These are phyloP conservation scores for Daboia siamensis DNA, from an alignment of 2,113 vertebrate genomes.

Conservation along the genomic window DNA sequence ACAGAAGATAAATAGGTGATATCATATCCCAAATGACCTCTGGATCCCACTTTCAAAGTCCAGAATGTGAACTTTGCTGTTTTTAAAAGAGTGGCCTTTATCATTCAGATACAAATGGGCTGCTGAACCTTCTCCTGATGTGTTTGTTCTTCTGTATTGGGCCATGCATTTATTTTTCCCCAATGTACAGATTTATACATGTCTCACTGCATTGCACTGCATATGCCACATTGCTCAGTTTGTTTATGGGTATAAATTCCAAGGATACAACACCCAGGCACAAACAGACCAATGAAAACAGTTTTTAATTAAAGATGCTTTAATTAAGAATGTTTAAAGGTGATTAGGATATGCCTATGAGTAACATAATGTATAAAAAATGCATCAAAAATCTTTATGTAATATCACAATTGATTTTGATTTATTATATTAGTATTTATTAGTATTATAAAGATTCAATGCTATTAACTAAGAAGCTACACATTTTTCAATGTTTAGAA, in stretches of 20 bases:
- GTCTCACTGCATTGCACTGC: background rate
- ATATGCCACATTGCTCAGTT: background rate
- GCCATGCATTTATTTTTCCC: background rate
- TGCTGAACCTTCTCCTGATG: background rate
- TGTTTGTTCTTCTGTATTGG: background rate
- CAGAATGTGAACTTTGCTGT: background rate
- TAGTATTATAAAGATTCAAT: background rate
- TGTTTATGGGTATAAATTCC: background rate
- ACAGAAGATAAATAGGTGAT: background rate
- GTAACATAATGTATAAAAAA: background rate
- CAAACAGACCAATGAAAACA: background rate
- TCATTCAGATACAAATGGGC: background rate
- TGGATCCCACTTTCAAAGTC: background rate
- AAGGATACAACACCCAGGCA: background rate
- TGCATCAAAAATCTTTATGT: background rate
- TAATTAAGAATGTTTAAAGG: background rate
- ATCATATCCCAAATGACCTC: background rate
- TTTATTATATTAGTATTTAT: background rate
- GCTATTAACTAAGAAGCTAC: conserved; percentile 1
- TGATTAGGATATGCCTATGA: background rate
- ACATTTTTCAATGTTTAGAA: background rate
- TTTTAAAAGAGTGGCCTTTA: background rate
- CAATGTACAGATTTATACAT: background rate
- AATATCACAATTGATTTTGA: background rate
- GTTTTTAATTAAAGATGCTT: background rate